Evolutionary conservation across 2,888 invertebrate species (phyloP), one percentile per base, ranked within the genome.

Genomic region (Nudaria mundana): DNA sequence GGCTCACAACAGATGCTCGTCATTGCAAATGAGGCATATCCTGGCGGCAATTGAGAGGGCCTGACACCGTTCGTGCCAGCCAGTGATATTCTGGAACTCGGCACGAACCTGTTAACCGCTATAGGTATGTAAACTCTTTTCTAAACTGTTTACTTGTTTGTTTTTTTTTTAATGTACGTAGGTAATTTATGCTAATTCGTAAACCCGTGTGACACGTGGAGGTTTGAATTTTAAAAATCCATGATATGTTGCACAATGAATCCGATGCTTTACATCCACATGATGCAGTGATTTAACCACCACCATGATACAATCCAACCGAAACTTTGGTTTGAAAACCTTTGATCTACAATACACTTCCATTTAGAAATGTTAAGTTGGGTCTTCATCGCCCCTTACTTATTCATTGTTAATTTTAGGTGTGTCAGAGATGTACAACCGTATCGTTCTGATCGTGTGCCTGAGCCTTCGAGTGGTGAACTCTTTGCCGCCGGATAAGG

Each of bases 401-500:
- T 22, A 1, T 3, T 33, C 7, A 11, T 7, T 3, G 26, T 10
- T 23, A 30, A 5, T 44, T 45, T 13, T 20, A 53, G 56, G 37
- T 45, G 12, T 5, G 43, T 26, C n/a, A 32, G 41, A 42, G 43
- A 76, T 75, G 76, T 52, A 51, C 10, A 37, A 40, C 28, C 33
- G 53, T 13, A n/a, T 43, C 23, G 32, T 58, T 14, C 39, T 66
- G 14, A 28, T 68, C 15, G 61, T 58, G 38, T 66, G 64, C 42
- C 44, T 77, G 40, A 64, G 63, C 36, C 48, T 72, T 12, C 44
- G 52, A 32, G 63, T 59, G 20, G 63, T 65, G 36, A 67, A 70
- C 52, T 66, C 72, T 11, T 52, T 81, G 45, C 83, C 86, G 34
- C 85, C 86, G 61, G 86, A 85, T 67, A 85, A 86, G 81, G 86